phyloP scores from a whole-genome alignment of 2,888 invertebrate species.

The Isoperla grammatica region DNA sequence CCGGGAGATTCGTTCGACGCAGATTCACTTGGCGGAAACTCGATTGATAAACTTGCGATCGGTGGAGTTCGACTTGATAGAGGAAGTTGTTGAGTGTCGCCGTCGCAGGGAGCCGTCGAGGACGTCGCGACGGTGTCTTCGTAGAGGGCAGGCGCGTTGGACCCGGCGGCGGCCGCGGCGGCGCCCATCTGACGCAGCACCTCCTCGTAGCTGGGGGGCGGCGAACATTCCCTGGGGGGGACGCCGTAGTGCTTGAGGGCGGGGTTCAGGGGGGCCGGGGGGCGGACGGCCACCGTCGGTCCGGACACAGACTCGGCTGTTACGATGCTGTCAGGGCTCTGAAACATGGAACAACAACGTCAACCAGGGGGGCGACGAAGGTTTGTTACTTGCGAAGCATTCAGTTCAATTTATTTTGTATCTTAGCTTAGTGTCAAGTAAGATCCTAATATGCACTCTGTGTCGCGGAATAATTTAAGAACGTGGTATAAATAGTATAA shows the following conservation, averaged over 20 bases:
- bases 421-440: no score
- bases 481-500: no score
- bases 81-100: background rate
- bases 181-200: constrained; percentile 22
- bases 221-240: constrained; percentile 20
- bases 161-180: constrained; percentile 6
- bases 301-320: background rate
- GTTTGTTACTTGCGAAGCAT: no score
- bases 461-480: no score
- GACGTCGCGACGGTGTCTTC: background rate
- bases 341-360: background rate
- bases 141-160: background rate
- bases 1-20: no score
- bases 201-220: constrained; percentile 28
- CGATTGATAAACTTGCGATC: no score
- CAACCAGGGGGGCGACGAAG: no score
- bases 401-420: no score
- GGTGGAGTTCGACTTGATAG: no score
- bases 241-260: constrained; percentile 15
- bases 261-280: constrained; percentile 3
- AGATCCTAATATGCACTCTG: no score
- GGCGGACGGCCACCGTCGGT: constrained; percentile 3
- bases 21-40: no score
- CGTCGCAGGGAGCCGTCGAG: constrained; percentile 2
- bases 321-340: constrained; percentile 4